Evolutionary conservation across 2,888 invertebrate species (phyloP).

Genomic region (Drosophila dives): DNA sequence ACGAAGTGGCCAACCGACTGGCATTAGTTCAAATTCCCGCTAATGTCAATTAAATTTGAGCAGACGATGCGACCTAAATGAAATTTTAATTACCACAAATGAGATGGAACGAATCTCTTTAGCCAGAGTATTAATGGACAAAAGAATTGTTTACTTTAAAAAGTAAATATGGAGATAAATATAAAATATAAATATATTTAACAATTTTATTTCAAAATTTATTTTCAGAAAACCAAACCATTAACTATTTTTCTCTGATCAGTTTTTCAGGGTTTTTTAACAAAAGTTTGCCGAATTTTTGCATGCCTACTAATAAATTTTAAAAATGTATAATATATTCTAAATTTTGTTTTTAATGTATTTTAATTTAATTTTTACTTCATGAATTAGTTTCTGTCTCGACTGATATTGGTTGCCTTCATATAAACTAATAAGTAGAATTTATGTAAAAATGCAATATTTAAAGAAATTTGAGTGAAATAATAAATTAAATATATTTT

Average conservation of each 20-base stretch:
- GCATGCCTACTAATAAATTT: too few species aligned
- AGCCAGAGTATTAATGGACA: conserved; percentile 30
- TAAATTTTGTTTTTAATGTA: not conserved
- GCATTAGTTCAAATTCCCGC: conserved; percentile 69
- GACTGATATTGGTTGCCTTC: not conserved
- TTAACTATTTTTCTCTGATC: too few species aligned
- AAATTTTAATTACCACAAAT: conserved; percentile 79
- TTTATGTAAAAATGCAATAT: accelerated
- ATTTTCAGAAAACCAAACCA: not conserved
- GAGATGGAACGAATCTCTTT: conserved; percentile 40
- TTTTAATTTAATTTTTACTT: not conserved
- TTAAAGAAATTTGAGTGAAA: not conserved
- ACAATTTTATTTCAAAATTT: not conserved
- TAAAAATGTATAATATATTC: too few species aligned
- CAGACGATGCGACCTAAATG: conserved; percentile 64
- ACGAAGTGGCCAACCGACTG: conserved; percentile 24
- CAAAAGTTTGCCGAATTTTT: not conserved
- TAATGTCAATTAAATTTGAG: conserved; percentile 78
- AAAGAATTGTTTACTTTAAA: conserved; percentile 43
- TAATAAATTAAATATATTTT: not conserved
- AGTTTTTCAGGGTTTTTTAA: accelerated
- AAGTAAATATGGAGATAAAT: conserved; percentile 5
- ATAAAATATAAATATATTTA: not conserved
- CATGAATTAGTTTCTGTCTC: too few species aligned
- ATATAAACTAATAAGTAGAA: not conserved